Evolutionary conservation across 2,888 invertebrate genomes (phyloP).

Genomic region (Polydrusus pterygomalis): DNA sequence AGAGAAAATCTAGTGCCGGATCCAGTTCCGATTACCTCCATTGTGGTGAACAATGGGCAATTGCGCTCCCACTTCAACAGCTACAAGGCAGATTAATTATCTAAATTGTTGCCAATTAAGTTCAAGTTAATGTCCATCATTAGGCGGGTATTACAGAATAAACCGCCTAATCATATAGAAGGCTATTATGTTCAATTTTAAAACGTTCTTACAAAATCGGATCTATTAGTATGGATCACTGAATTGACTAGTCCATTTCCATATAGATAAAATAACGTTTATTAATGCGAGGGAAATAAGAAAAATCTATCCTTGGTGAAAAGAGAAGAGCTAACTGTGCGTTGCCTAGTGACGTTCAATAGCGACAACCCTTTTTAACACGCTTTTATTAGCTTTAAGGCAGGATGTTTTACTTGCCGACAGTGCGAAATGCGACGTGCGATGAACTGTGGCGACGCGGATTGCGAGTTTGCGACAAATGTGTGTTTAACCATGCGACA

Average conservation of each 20-base stretch:
- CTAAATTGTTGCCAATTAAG: slow-evolving; percentile 76
- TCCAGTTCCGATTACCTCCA: slow-evolving; percentile 72
- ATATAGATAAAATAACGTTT: too few species aligned
- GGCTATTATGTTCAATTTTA: slow-evolving; percentile 46
- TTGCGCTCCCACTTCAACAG: slow-evolving; percentile 71
- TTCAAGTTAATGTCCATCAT: slow-evolving; percentile 73
- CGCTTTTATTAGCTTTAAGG: too few species aligned
- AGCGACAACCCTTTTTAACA: too few species aligned
- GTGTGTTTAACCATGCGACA: too few species aligned
- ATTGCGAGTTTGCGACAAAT: too few species aligned
- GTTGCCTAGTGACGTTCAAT: too few species aligned
- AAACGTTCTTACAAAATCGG: slow-evolving; percentile 33
- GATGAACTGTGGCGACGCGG: too few species aligned
- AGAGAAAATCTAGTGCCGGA: slow-evolving; percentile 68
- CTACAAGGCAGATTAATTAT: slow-evolving; percentile 72
- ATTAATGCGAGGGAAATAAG: too few species aligned
- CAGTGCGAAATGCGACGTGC: too few species aligned
- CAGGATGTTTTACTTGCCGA: too few species aligned
- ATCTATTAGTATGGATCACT: neutral
- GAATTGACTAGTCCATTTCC: neutral
- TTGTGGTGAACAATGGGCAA: slow-evolving; percentile 73
- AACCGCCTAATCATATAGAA: slow-evolving; percentile 55
- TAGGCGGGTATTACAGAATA: slow-evolving; percentile 65
- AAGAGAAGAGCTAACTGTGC: too few species aligned
- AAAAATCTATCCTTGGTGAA: too few species aligned